A percentile compares a stretch with the other conserved stretches of the same genome.
Conservation (phyloP, 2,888 invertebrate genomes). For the Panopea generosa region DNA sequence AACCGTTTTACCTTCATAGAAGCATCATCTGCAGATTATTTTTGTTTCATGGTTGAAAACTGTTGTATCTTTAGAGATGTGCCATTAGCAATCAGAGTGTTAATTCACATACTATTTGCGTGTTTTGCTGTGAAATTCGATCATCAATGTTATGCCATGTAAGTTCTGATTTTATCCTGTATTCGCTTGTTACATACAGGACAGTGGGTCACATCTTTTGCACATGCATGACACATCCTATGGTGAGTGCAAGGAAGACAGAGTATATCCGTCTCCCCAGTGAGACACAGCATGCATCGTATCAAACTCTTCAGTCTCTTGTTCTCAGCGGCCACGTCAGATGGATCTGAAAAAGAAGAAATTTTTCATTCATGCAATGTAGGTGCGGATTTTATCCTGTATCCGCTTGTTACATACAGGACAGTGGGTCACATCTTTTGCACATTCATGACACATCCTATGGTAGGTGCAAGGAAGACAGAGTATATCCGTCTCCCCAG, state of each 20-base stretch:
- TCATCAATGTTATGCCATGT: slow-evolving; percentile 14
- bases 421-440: slow-evolving; percentile 1
- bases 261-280: slow-evolving; percentile 13
- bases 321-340: slow-evolving; percentile 5
- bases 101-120: no score
- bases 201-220: slow-evolving; percentile 5
- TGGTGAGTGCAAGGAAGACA: slow-evolving; percentile 25
- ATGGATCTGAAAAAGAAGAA: slow-evolving; percentile 9
- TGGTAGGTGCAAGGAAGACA: slow-evolving; percentile 21
- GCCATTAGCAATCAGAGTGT: no score
- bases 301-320: slow-evolving; percentile 9
- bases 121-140: no score
- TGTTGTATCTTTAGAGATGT: no score
- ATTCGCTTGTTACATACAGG: slow-evolving; percentile 11
- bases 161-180: slow-evolving; percentile 11
- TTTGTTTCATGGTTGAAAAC: no score
- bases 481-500: slow-evolving; percentile 9
- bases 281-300: slow-evolving; percentile 10
- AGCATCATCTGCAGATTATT: no score
- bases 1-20: no score
- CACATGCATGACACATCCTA: slow-evolving; percentile 17
- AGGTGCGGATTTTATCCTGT: slow-evolving; percentile 8
- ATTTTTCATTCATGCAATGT: slow-evolving; percentile 10
- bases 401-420: slow-evolving; percentile 10
- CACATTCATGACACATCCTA: slow-evolving; percentile 17